Evolutionary conservation across 2,113 vertebrate species (phyloP).

Genomic region (Onychorhynchus coronatus): DNA sequence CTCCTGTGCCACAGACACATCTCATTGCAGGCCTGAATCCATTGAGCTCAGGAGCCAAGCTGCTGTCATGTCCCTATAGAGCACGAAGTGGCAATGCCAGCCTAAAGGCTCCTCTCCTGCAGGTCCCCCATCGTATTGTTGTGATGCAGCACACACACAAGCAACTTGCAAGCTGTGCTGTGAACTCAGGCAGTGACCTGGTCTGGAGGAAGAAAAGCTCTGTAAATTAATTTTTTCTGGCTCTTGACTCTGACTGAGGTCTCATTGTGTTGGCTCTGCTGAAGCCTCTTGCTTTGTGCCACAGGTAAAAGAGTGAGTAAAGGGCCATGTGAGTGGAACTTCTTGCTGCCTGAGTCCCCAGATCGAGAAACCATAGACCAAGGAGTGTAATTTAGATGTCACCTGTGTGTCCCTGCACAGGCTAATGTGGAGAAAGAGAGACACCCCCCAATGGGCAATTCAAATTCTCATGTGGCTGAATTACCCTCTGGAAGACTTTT

Average conservation of each 20-base stretch:
- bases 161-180: not conserved
- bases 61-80: fast-evolving
- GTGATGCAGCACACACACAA: not conserved
- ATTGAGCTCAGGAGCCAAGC: not conserved
- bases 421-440: not conserved
- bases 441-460: not conserved
- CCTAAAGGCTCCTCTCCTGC: not conserved
- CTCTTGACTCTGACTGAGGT: not conserved
- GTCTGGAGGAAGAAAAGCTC: not conserved
- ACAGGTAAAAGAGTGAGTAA: not conserved
- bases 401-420: not conserved
- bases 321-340: not conserved
- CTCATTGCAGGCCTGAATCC: not conserved
- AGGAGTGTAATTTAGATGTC: not conserved
- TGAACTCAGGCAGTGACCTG: not conserved
- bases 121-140: not conserved
- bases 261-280: not conserved
- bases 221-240: not conserved
- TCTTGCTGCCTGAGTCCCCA: not conserved
- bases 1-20: not conserved
- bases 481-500: not conserved
- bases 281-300: not conserved
- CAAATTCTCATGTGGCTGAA: not conserved
- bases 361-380: not conserved
- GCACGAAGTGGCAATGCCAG: not conserved